Conservation (phyloP, 2,888 invertebrate species). For the Zeuzera pyrina region DNA sequence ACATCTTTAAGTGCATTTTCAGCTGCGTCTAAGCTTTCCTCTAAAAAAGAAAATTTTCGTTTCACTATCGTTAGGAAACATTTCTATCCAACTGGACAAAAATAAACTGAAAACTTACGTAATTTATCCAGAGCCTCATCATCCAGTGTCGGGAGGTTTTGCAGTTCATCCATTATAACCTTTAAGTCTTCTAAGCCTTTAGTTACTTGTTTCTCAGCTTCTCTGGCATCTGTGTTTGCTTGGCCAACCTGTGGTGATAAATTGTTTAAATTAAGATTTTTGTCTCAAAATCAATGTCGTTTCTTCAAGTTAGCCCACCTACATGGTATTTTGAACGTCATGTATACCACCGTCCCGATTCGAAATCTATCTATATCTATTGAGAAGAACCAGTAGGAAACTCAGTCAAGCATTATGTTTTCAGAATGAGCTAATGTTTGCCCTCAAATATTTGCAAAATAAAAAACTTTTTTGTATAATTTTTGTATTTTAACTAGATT, state of each 20-base stretch:
- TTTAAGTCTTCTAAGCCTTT: constrained; percentile 85
- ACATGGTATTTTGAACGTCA: no score
- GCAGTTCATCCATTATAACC: constrained; percentile 83
- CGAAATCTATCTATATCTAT: no score
- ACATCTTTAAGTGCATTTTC: constrained; percentile 81
- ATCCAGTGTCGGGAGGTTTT: constrained; percentile 81
- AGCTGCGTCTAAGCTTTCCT: constrained; percentile 78
- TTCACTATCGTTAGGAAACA: background rate
- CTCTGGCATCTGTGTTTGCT: constrained; percentile 87
- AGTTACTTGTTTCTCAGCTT: constrained; percentile 86
- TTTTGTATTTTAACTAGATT: no score
- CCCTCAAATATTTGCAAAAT: no score
- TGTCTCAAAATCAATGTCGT: no score
- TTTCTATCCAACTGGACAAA: background rate
- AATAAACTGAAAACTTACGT: constrained; percentile 38
- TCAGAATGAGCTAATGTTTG: no score
- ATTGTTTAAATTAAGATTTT: no score
- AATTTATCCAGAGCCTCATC: constrained; percentile 77
- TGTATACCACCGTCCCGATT: no score
- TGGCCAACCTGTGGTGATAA: constrained; percentile 89
- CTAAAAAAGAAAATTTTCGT: constrained; percentile 52
- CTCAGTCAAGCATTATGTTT: no score
- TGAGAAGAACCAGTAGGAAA: no score
- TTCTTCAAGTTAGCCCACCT: no score
- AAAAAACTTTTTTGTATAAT: no score